Percentiles rank a stretch among this genome's conserved stretches.
phyloP scores from a whole-genome alignment of 1,140 invertebrate genomes.

The Drosophila ohnishii region DNA sequence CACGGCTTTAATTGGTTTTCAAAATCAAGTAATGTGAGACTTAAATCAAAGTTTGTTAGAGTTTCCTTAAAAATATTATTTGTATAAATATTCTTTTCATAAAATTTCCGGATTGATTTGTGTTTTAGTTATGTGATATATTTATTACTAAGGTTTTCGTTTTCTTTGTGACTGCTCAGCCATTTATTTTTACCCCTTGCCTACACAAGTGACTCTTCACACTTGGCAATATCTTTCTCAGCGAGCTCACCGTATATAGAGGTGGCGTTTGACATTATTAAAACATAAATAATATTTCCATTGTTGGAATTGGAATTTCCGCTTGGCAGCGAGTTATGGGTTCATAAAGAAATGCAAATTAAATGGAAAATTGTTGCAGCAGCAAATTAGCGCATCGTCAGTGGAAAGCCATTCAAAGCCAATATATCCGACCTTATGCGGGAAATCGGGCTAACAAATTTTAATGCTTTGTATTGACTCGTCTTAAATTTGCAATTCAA shows the following conservation, averaged over 20 bases:
- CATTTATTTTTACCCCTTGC: neutral
- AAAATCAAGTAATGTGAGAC: neutral
- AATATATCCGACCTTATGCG: conserved; percentile 34
- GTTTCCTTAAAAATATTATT: neutral
- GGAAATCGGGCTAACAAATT: conserved; percentile 64
- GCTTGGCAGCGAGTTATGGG: conserved; percentile 64
- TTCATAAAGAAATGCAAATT: conserved; percentile 78
- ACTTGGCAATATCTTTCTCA: conserved; percentile 9
- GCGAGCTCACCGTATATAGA: conserved; percentile 48
- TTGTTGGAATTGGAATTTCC: conserved; percentile 73
- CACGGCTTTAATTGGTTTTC: neutral
- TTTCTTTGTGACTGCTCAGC: conserved; percentile 10
- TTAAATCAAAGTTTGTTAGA: neutral
- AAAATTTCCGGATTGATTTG: neutral
- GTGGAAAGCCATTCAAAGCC: conserved; percentile 36
- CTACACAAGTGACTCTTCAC: conserved; percentile 1
- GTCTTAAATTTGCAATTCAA: conserved; percentile 67
- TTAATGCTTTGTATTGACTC: conserved; percentile 71
- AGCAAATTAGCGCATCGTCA: conserved; percentile 77
- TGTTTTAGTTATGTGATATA: conserved; percentile 10
- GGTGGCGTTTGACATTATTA: conserved; percentile 61
- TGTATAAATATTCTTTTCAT: conserved; percentile 10
- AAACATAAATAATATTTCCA: conserved; percentile 77
- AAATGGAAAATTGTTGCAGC: conserved; percentile 73
- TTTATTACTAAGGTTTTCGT: conserved; percentile 1